Evolutionary conservation across 1,140 invertebrate genomes (phyloP).

Genomic region (Manduca sexta): DNA sequence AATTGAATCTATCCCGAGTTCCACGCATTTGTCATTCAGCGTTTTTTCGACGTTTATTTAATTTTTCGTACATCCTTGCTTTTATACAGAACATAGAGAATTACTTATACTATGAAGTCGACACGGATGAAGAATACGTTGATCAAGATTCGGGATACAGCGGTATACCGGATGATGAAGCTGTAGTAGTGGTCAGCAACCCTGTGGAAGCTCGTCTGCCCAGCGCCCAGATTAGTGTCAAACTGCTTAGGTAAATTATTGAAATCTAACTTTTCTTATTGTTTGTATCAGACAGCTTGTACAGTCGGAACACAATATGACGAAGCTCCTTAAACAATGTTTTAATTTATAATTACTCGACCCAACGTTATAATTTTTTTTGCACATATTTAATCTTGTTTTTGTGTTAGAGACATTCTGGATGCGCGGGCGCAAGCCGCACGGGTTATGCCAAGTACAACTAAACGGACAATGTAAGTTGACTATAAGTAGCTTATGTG

Average conservation of each 20-base stretch:
- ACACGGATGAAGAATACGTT: conserved; percentile 17
- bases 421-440: conserved; percentile 4
- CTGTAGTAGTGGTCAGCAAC: conserved; percentile 35
- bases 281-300: not conserved
- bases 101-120: conserved; percentile 32
- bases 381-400: not conserved
- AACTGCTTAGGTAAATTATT: conserved; percentile 29
- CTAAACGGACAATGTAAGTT: conserved; percentile 5
- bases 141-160: not conserved
- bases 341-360: not conserved
- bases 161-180: conserved; percentile 13
- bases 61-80: not conserved
- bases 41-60: not conserved
- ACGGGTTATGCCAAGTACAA: conserved; percentile 1
- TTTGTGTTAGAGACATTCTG: conserved; percentile 8
- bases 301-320: not conserved
- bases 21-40: not conserved
- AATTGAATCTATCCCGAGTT: not conserved
- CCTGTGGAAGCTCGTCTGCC: conserved; percentile 45
- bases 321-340: not conserved
- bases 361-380: not conserved
- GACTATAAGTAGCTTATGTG: too few relatives aligned
- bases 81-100: conserved; percentile 20
- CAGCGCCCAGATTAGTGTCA: conserved; percentile 37
- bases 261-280: not conserved